Evolutionary conservation across 2,888 invertebrate genomes (phyloP), one percentile per base, ranked within the genome.

Genomic region (Dastarcus helophoroides): DNA sequence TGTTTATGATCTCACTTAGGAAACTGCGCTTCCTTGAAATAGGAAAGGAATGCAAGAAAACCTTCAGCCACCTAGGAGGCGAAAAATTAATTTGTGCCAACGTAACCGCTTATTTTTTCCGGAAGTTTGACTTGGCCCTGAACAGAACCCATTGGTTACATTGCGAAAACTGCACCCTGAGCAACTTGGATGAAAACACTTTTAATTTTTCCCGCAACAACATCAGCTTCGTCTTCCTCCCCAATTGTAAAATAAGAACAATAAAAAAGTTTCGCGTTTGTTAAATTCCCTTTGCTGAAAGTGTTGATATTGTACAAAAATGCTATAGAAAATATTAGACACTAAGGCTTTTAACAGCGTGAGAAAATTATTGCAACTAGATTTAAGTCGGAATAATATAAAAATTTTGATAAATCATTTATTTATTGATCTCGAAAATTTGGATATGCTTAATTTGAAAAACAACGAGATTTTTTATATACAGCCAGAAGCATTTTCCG

Each of bases 371-470:
- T 22, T 44, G 3, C 53, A 57, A 26, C 34, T 62, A 4, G 57
- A 58, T 38, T 36, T 61, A 32, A 53, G 53, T 32, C 33, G 38
- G 11, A 62, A 62, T 37, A 32, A 30, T 12, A 23, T 62, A n/a
- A 44, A 42, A 30, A 47, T 48, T 9, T 29, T 65, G 3, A 43
- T 47, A 2, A 53, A 49, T 9, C 53, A 58, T 16, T 39, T 54
- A 3, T 64, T 65, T 41, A 35, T 46, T 2, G 56, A 58, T 14
- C 35, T 64, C 25, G 48, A 48, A 17, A 58, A 48, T 26, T 43
- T 65, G 17, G 56, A 58, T 33, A 49, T 57, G 10, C 40, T 64
- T 10, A 59, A 55, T 24, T 32, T 64, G 39, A 53, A 55, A 33
- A 37, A 45, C 29, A 63, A 63, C 39, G 43, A 41, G 14, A 57